phyloP scores from a whole-genome alignment of 2,113 vertebrate genomes.

The Speoplatyrhinus poulsoni region DNA sequence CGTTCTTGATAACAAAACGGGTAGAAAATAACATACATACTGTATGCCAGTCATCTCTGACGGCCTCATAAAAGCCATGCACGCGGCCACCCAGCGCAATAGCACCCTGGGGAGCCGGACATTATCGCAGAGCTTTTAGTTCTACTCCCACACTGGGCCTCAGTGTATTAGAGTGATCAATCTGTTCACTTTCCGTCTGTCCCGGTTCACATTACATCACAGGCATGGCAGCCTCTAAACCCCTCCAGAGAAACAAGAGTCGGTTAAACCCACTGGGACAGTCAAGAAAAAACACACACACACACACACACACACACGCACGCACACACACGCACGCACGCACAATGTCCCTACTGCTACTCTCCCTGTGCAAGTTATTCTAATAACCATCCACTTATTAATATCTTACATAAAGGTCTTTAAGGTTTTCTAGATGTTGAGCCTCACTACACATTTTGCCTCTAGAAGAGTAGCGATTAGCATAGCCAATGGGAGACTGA shows the following conservation, averaged over 20 bases:
- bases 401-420: conserved; percentile 3
- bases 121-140: conserved; percentile 55
- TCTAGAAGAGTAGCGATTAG: conserved; percentile 50
- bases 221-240: conserved; percentile 57
- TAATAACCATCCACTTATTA: conserved; percentile 23
- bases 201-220: conserved; percentile 68
- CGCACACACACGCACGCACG: not conserved
- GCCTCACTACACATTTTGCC: conserved; percentile 16
- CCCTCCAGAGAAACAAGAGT: conserved; percentile 58
- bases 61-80: conserved; percentile 47
- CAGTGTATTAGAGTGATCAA: conserved; percentile 40
- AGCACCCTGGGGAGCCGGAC: conserved; percentile 35
- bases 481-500: conserved; percentile 60
- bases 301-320: not conserved
- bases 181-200: conserved; percentile 37
- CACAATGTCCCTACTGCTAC: conserved; percentile 16
- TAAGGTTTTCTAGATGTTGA: not conserved
- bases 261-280: conserved; percentile 49
- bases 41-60: conserved; percentile 15
- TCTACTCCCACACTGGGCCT: conserved; percentile 42
- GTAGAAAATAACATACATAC: conserved; percentile 5
- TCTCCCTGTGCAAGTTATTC: conserved; percentile 1
- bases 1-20: not conserved
- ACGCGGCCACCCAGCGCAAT: conserved; percentile 26
- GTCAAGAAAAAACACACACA: conserved; percentile 45